phyloP scores from a whole-genome alignment of 2,888 invertebrate species.

The Eupithecia abbreviata region DNA sequence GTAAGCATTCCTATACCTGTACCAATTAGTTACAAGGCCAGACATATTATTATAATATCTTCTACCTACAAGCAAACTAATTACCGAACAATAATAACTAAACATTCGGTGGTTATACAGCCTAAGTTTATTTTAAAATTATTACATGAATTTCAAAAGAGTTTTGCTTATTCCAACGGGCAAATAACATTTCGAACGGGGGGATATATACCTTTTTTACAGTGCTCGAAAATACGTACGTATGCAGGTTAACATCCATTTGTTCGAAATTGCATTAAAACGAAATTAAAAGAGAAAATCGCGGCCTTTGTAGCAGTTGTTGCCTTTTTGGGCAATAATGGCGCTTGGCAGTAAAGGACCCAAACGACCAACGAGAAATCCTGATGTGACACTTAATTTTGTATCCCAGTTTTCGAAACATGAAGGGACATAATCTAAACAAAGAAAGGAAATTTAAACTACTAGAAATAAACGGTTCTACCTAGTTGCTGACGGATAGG shows the following conservation, averaged over 20 bases:
- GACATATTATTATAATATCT: neutral
- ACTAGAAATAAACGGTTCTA: neutral
- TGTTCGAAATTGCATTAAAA: slow-evolving; percentile 54
- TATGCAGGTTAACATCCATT: slow-evolving; percentile 48
- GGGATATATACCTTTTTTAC: slow-evolving; percentile 10
- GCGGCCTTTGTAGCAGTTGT: slow-evolving; percentile 47
- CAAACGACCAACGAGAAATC: slow-evolving; percentile 54
- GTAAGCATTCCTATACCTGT: neutral
- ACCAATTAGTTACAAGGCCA: neutral
- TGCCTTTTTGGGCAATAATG: slow-evolving; percentile 60
- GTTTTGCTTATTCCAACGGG: neutral
- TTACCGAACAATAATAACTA: neutral
- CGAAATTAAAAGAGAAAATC: slow-evolving; percentile 61
- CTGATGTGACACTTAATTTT: slow-evolving; percentile 65
- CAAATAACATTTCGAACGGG: neutral
- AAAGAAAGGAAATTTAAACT: neutral
- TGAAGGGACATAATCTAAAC: slow-evolving; percentile 9
- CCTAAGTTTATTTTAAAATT: neutral
- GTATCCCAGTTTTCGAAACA: slow-evolving; percentile 45
- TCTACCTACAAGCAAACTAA: neutral
- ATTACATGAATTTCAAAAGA: neutral
- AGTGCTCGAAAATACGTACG: slow-evolving; percentile 30
- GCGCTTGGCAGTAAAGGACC: slow-evolving; percentile 51
- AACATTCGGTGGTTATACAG: neutral
- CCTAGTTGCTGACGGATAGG: neutral